phyloP scores from a whole-genome alignment of 2,888 invertebrate genomes.

The Sinopyrophorus schimmeli region DNA sequence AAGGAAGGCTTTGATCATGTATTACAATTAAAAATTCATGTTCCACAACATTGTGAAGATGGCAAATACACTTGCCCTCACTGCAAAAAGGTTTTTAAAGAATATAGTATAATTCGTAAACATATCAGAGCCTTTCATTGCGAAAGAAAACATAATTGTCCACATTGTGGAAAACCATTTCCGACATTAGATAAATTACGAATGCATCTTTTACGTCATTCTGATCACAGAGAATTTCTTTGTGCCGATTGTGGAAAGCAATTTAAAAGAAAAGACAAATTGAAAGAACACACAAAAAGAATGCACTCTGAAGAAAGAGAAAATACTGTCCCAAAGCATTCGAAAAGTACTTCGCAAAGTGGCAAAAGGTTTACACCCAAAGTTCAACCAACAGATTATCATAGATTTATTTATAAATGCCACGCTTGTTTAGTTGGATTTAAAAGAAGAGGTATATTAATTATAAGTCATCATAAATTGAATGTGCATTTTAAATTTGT shows the following conservation, averaged over 20 bases:
- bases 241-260: slow-evolving; percentile 77
- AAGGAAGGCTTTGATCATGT: slow-evolving; percentile 68
- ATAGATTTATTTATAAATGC: slow-evolving; percentile 76
- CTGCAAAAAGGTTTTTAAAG: slow-evolving; percentile 68
- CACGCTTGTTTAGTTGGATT: slow-evolving; percentile 75
- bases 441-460: slow-evolving; percentile 69
- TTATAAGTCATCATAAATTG: slow-evolving; percentile 55
- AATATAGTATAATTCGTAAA: slow-evolving; percentile 71
- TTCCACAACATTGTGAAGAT: slow-evolving; percentile 65
- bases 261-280: slow-evolving; percentile 76
- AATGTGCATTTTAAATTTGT: slow-evolving; percentile 45
- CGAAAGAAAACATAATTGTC: slow-evolving; percentile 68
- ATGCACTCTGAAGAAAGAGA: slow-evolving; percentile 60
- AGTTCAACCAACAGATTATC: slow-evolving; percentile 66
- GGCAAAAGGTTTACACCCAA: slow-evolving; percentile 63
- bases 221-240: slow-evolving; percentile 68
- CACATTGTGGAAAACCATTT: slow-evolving; percentile 70
- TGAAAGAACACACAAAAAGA: slow-evolving; percentile 72
- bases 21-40: slow-evolving; percentile 67
- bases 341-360: slow-evolving; percentile 32
- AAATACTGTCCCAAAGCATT: slow-evolving; percentile 51
- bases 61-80: slow-evolving; percentile 71
- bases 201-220: slow-evolving; percentile 71
- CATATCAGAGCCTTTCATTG: slow-evolving; percentile 74
- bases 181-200: slow-evolving; percentile 72